phyloP scores from a whole-genome alignment of 2,888 invertebrate genomes.

The Hydrotaea diabolus region DNA sequence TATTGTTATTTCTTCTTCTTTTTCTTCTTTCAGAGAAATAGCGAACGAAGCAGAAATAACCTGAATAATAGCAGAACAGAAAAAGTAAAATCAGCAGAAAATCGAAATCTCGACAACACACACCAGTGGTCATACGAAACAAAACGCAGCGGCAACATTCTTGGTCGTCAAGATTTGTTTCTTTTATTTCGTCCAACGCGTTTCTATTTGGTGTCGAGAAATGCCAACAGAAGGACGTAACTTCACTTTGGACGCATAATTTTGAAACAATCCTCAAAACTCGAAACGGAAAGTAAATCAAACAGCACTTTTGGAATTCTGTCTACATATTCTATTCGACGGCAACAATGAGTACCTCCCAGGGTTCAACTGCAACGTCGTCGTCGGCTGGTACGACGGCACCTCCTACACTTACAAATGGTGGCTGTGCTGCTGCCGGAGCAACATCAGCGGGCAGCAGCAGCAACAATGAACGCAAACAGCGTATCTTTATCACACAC shows the following conservation, averaged over 20 bases:
- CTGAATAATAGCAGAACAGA: conserved; percentile 41
- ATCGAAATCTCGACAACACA: conserved; percentile 37
- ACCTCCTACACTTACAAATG: conserved; percentile 34
- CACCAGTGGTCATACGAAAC: conserved; percentile 14
- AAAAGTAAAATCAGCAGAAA: conserved; percentile 34
- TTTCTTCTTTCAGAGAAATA: conserved; percentile 50
- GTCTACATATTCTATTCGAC: not conserved
- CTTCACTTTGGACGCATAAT: conserved; percentile 22
- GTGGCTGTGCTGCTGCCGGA: conserved; percentile 5
- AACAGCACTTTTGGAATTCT: not conserved
- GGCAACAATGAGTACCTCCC: conserved; percentile 53
- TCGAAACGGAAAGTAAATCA: conserved; percentile 42
- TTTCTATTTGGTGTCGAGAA: not conserved
- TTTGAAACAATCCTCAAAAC: not conserved
- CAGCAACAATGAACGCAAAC: conserved; percentile 54
- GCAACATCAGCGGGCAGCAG: not conserved
- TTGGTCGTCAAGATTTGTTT: conserved; percentile 3
- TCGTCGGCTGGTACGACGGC: conserved; percentile 47
- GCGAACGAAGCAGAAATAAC: conserved; percentile 58
- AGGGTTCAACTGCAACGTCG: conserved; percentile 47
- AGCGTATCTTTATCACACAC: conserved; percentile 81
- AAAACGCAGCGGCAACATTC: not conserved
- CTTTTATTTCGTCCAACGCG: not conserved
- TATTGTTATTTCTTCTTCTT: conserved; percentile 23
- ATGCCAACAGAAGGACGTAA: conserved; percentile 27